phyloP scores from a whole-genome alignment of 2,888 invertebrate species.

The Campoletis raptor region DNA sequence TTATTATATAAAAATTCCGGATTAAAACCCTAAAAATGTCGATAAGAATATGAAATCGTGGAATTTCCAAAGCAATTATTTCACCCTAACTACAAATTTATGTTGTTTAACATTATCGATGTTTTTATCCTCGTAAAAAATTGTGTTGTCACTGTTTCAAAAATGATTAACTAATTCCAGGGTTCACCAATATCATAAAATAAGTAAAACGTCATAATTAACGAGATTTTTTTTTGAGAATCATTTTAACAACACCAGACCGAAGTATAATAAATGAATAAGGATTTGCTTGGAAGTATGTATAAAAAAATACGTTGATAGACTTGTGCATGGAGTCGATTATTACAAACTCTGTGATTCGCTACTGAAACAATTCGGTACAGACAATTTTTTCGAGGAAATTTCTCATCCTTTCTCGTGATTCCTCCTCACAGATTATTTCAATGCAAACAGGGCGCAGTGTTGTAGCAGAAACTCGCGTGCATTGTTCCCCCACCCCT shows the following conservation, averaged over 20 bases:
- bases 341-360: constrained; percentile 15
- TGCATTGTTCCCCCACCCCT: constrained; percentile 80
- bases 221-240: background rate
- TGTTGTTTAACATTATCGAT: background rate
- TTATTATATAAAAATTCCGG: no score
- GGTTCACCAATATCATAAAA: background rate
- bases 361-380: constrained; percentile 41
- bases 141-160: background rate
- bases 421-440: constrained; percentile 81
- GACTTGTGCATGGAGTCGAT: background rate
- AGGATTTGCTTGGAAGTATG: background rate
- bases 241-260: background rate
- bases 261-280: background rate
- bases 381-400: constrained; percentile 11
- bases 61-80: no score
- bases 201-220: background rate
- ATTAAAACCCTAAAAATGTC: no score
- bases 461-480: constrained; percentile 79
- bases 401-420: constrained; percentile 17
- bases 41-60: no score
- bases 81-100: background rate
- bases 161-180: background rate
- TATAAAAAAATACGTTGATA: background rate
- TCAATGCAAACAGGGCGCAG: constrained; percentile 83
- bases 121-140: background rate